A percentile compares a stretch with the other conserved stretches of the same genome.
Evolutionary conservation across 2,113 vertebrate species (phyloP).

Genomic region (Hippocampus abdominalis): DNA sequence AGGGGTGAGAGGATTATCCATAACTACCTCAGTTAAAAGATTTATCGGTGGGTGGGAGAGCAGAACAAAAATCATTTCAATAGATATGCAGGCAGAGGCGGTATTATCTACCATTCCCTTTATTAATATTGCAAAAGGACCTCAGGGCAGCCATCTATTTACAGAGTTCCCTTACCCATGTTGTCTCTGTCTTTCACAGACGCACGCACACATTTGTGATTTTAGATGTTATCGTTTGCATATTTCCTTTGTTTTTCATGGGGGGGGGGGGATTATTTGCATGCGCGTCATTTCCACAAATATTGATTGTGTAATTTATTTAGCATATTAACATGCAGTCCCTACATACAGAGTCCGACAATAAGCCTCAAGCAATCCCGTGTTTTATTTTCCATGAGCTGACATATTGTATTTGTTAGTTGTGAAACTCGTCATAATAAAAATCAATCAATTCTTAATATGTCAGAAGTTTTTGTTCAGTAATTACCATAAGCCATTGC

Average conservation of each 20-base stretch:
- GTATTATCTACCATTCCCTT: conserved; percentile 58
- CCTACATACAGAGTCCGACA: conserved; percentile 1
- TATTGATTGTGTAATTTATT: conserved; percentile 11
- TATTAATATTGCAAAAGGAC: conserved; percentile 71
- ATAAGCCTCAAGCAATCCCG: not conserved
- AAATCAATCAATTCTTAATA: not conserved
- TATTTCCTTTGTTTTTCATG: conserved; percentile 20
- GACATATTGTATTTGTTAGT: not conserved
- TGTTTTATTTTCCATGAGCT: not conserved
- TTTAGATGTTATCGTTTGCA: conserved; percentile 23
- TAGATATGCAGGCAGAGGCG: conserved; percentile 37
- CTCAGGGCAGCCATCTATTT: conserved; percentile 64
- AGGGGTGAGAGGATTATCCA: conserved; percentile 27
- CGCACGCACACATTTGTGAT: conserved; percentile 8
- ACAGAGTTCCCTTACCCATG: conserved; percentile 26
- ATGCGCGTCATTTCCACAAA: conserved; percentile 24
- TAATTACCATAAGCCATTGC: not conserved
- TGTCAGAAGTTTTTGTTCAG: conserved; percentile 2
- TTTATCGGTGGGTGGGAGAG: conserved; percentile 56
- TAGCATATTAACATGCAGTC: not conserved
- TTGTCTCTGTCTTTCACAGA: conserved; percentile 7
- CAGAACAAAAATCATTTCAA: conserved; percentile 51
- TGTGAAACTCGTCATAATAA: conserved; percentile 1
- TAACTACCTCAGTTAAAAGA: conserved; percentile 42
- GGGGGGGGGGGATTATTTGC: conserved; percentile 22